Base-by-base conservation (phyloP, 2,797 vertebrate genomes). In the Pseudopleuronectes americanus region DNA sequence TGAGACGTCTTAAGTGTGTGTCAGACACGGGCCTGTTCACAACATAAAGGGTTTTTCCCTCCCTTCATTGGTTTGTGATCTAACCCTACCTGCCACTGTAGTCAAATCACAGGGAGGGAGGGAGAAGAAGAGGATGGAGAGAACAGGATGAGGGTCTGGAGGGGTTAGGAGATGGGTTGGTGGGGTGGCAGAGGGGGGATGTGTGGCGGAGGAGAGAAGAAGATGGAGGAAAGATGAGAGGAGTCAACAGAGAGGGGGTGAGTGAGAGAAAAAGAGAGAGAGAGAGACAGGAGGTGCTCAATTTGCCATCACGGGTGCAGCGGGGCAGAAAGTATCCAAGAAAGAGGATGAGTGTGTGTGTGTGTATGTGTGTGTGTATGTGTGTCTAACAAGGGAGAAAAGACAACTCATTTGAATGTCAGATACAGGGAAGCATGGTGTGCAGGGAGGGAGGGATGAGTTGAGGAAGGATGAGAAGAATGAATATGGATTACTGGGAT, bases 401-500 rank as follows among this genome's bases (percentile, higher is more conserved):
- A 96, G 95, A 95, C 94, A 96, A 93, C 92, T 94, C 91, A 94
- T 94, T 94, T 98, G 97, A 98, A 97, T 97, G 95, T 94, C 90
- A 95, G 95, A 94, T 96, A 95, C 86, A 89, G 94, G 80, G 83
- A 84, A 90, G 94, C 92, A 93, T 93, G 94, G 94, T 94, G 93
- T 95, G 96, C 95, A 90, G 79, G 77, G 87, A 88, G 94, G 84
- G 86, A 92, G 73, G 87, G 90, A 89, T 82, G 81, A 84, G 83
- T 77, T 64, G 63, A 86, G 62, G 94, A 95, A 90, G 93, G 79
- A 90, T 86, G 86, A 89, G 95, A 97, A 96, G 97, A 98, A 99
- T 98, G 97, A 97, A 98, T 97, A 97, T 96, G 97, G 97, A 99
- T 99, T 98, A 99, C 95, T 95, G 96, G 97, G 97, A 98, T 98